Conservation (phyloP, 2,797 vertebrate species). For the Paramormyrops hopkinsi region DNA sequence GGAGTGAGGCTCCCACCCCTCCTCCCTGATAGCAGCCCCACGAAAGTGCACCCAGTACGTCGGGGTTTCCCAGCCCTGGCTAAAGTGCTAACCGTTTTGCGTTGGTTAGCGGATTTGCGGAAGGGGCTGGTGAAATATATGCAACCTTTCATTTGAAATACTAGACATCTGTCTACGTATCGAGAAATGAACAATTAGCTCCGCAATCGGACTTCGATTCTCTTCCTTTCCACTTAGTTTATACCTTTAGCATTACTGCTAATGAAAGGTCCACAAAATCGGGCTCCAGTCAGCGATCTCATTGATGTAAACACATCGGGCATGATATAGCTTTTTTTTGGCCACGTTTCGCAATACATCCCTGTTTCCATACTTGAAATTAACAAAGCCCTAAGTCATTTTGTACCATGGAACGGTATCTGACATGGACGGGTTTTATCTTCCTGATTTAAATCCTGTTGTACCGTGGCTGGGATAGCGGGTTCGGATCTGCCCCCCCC, state of each 20-base stretch:
- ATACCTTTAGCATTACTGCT: background rate
- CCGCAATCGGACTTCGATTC: background rate
- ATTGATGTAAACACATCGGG: background rate
- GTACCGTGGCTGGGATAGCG: background rate
- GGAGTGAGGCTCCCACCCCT: background rate
- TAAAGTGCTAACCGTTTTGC: background rate
- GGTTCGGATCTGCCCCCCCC: background rate
- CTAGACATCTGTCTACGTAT: background rate
- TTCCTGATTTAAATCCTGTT: background rate
- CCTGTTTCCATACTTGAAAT: background rate
- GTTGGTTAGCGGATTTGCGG: background rate
- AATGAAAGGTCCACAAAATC: background rate
- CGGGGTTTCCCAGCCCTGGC: background rate
- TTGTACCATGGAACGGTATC: background rate
- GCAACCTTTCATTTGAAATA: background rate
- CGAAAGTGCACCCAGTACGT: background rate
- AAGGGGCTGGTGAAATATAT: background rate
- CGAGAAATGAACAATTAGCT: background rate
- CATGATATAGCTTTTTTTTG: background rate
- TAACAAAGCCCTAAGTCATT: background rate
- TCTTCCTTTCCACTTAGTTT: background rate
- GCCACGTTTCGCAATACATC: background rate
- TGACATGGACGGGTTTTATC: background rate
- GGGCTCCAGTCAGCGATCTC: background rate
- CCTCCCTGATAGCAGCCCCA: background rate